Evolutionary conservation across 1,140 invertebrate species (phyloP).

Genomic region (Oreohelix idahoensis): DNA sequence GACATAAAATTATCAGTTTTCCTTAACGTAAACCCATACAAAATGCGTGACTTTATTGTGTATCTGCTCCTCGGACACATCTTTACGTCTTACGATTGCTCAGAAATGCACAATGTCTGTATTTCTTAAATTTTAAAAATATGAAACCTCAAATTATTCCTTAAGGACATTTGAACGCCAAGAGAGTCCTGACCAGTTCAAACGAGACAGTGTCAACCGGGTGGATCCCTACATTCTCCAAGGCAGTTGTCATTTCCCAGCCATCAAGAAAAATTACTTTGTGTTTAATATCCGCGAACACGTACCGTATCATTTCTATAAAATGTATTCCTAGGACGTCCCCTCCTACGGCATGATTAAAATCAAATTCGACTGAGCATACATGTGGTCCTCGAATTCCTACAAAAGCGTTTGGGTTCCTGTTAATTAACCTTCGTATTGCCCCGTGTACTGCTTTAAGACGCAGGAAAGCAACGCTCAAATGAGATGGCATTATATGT

Average conservation of each 20-base stretch:
- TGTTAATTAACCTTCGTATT: neutral
- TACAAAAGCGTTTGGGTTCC: slow-evolving; percentile 16
- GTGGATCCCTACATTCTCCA: slow-evolving; percentile 8
- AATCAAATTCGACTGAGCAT: neutral
- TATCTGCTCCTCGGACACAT: too few species aligned
- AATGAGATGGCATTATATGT: slow-evolving; percentile 1
- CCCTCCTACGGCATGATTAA: slow-evolving; percentile 10
- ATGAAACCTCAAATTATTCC: too few species aligned
- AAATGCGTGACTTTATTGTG: too few species aligned
- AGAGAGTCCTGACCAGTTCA: neutral
- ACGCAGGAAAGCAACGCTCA: neutral
- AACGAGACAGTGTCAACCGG: neutral
- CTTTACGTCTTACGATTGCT: too few species aligned
- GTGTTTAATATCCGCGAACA: slow-evolving; percentile 12
- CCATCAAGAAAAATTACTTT: slow-evolving; percentile 33
- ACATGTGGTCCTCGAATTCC: slow-evolving; percentile 32
- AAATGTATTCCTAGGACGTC: neutral
- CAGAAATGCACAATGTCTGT: too few species aligned
- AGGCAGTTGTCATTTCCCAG: slow-evolving; percentile 24
- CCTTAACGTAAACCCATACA: too few species aligned
- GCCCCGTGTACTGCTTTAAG: neutral
- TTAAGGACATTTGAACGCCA: slow-evolving; percentile 20
- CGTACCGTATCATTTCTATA: neutral
- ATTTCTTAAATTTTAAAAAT: too few species aligned
- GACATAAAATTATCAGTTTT: too few species aligned